Percentiles rank a stretch among this genome's conserved stretches.
phyloP scores from a whole-genome alignment of 92 coral and sea anemone species.

The Blastomussa wellsi region DNA sequence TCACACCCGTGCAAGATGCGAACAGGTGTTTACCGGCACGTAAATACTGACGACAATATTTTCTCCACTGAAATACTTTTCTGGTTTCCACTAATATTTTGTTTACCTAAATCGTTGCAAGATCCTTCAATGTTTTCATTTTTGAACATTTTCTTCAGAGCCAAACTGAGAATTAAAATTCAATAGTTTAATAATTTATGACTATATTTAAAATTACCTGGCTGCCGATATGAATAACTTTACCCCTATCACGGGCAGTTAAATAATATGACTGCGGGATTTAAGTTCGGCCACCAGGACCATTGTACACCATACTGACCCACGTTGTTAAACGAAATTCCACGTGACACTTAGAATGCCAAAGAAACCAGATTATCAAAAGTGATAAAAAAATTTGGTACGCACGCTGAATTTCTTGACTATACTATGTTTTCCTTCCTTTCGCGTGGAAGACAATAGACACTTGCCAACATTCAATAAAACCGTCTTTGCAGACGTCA shows the following conservation, averaged over 20 bases:
- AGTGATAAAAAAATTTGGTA: not conserved
- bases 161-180: conserved; percentile 1
- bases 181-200: conserved; percentile 31
- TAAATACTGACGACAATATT: not conserved
- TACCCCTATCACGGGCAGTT: conserved; percentile 22
- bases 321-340: conserved; percentile 26
- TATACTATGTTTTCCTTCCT: conserved; percentile 4
- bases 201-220: conserved; percentile 12
- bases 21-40: not conserved
- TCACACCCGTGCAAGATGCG: conserved; percentile 18
- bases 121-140: not conserved
- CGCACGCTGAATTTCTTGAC: not conserved
- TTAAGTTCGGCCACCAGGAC: not conserved
- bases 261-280: conserved; percentile 29
- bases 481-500: conserved; percentile 28
- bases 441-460: not conserved
- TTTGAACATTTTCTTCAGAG: not conserved
- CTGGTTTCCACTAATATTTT: not conserved
- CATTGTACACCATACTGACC: not conserved
- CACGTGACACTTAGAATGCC: not conserved
- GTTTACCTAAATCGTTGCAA: not conserved
- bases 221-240: conserved; percentile 32
- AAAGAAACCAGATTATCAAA: not conserved
- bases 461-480: not conserved
- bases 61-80: not conserved